These are phyloP conservation scores for Stegodyphus dumicola DNA, from an alignment of 1,140 invertebrate genomes.

Conservation along the genomic window DNA sequence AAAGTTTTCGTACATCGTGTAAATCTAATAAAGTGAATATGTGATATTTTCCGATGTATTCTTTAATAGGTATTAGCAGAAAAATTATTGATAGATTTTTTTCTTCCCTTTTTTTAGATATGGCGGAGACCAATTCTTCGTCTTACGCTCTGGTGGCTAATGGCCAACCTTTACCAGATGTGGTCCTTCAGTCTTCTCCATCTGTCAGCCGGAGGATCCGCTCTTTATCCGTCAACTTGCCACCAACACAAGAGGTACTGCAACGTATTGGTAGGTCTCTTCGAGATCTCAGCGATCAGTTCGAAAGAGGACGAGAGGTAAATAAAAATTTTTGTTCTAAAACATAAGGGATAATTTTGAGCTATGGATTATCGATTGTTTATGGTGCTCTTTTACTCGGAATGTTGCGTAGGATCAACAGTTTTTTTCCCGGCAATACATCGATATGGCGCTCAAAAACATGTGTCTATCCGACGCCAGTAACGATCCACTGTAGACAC, in stretches of 20 bases:
- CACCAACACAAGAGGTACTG: not conserved
- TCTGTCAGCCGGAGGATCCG: not conserved
- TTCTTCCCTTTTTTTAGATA: not conserved
- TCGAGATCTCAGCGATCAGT: slow-evolving; percentile 10
- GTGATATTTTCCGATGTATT: not conserved
- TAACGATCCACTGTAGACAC: no score
- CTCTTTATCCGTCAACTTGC: slow-evolving; percentile 23
- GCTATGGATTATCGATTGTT: no score
- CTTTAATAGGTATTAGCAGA: no score
- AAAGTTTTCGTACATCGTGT: no score
- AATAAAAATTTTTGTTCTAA: no score
- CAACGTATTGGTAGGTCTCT: not conserved
- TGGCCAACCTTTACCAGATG: slow-evolving; percentile 4
- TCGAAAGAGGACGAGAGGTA: not conserved
- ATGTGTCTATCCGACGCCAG: no score
- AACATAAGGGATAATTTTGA: no score
- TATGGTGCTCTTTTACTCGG: no score
- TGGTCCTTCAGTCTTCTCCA: not conserved
- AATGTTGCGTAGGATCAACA: no score
- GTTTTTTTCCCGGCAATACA: no score
- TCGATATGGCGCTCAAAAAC: no score
- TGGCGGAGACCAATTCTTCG: not conserved
- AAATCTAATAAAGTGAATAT: not conserved
- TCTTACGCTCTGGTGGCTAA: not conserved
- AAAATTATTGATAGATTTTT: not conserved